These are phyloP conservation scores for Lasioglossum figueresi DNA, from an alignment of 2,888 invertebrate species.

Conservation along the genomic window DNA sequence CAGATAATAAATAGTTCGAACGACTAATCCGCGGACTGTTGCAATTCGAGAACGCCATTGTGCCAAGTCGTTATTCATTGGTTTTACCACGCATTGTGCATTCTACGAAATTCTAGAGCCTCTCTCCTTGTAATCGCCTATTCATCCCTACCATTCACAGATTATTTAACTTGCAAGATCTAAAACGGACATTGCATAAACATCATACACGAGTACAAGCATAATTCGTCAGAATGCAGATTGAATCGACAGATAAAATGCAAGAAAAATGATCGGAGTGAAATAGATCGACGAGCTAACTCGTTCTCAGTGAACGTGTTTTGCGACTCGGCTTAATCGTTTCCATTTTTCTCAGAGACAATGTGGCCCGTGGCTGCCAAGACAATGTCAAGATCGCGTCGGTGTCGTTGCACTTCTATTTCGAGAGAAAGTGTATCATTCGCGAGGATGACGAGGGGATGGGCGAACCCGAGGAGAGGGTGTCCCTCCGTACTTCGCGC, in stretches of 20 bases:
- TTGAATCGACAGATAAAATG: neutral
- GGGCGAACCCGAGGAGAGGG: slow-evolving; percentile 28
- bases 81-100: slow-evolving; percentile 6
- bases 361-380: slow-evolving; percentile 21
- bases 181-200: neutral
- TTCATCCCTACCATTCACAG: neutral
- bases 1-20: slow-evolving; percentile 62
- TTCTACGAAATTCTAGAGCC: neutral
- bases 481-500: slow-evolving; percentile 29
- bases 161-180: neutral
- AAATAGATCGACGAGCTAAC: too few species aligned
- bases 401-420: slow-evolving; percentile 70
- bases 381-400: slow-evolving; percentile 67
- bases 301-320: neutral
- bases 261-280: neutral
- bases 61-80: slow-evolving; percentile 54
- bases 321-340: neutral
- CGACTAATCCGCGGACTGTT: slow-evolving; percentile 41
- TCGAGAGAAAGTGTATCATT: slow-evolving; percentile 63
- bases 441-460: slow-evolving; percentile 24
- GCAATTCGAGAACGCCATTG: slow-evolving; percentile 43
- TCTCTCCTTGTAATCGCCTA: neutral
- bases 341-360: slow-evolving; percentile 12
- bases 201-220: fast-evolving
- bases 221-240: neutral